A percentile compares a stretch with the other conserved stretches of the same genome.
These are phyloP conservation scores for Struthidea cinerea DNA, from an alignment of 2,113 vertebrate species.

Conservation along the genomic window DNA sequence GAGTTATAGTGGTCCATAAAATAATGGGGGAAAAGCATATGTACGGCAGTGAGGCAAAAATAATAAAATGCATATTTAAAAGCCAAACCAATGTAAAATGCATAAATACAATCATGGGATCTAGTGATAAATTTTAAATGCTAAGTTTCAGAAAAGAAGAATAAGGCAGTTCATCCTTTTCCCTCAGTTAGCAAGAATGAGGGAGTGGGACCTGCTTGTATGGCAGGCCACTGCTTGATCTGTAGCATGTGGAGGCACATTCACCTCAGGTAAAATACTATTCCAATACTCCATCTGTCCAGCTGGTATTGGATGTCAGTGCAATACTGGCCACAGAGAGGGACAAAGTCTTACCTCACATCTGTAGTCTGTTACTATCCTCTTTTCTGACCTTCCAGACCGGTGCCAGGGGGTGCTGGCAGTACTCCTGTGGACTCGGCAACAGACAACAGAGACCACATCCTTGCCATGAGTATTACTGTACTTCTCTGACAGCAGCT, in stretches of 20 bases:
- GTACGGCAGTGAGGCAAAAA: background rate
- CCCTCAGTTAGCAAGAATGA: background rate
- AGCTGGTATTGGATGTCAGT: background rate
- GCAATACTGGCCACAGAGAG: background rate
- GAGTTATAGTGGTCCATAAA: background rate
- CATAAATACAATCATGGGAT: background rate
- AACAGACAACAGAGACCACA: background rate
- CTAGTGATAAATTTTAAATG: background rate
- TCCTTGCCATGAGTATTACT: background rate
- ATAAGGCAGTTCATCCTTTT: background rate
- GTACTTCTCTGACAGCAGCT: background rate
- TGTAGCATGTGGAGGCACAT: background rate
- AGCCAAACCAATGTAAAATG: background rate
- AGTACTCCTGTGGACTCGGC: rapidly evolving
- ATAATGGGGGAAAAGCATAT: background rate
- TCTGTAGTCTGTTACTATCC: background rate
- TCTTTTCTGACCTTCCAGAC: background rate
- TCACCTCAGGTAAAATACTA: background rate
- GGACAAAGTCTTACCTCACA: background rate
- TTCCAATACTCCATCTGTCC: background rate
- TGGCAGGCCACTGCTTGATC: background rate
- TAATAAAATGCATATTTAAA: background rate
- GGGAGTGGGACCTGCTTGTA: background rate
- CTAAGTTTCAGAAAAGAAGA: background rate
- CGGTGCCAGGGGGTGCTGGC: background rate